Base-by-base conservation (phyloP, 2,797 vertebrate species). In the Carcharodon carcharias region DNA sequence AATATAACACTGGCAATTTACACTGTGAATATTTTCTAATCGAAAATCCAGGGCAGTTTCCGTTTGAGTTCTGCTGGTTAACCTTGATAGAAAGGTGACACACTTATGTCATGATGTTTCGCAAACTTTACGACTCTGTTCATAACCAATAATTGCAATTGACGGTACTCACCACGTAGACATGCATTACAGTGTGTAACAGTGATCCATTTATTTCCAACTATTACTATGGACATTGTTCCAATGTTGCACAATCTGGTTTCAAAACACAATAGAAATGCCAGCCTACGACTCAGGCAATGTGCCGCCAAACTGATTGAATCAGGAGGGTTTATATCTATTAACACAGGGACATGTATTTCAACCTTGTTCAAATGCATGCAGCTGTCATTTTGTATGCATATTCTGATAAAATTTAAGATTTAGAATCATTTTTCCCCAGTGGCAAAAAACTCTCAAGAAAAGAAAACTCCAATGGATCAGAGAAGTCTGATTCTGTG, bases 401-500 rank as follows among this genome's bases (percentile, higher is more conserved):
- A 12, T 67, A n/a, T 93, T 67, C 28, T 26, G 63, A 23, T 45
- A 45, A 63, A 93, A 23, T 40, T 67, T 45, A 93, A 26, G 45
- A 45, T 9, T 26, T 45, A 12, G n/a, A 67, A 93, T 65, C 61
- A 8, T 26, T 9, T 58, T n/a, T 63, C 11, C 63, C n/a, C 91
- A 93, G 3, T n/a, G n/a, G 63, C 18, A 26, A 93, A 93, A 56
- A 93, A 1, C 58, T 40, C 35, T 40, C 35, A 6, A 92, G 35
- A 40, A 93, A 67, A 65, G 35, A 40, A 67, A 18, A 18, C 61
- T 40, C 61, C 91, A 31, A 95, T 21, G 69, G 94, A 56, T 77
- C 67, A 77, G 69, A 50, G 45, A 63, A 28, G 50, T 58, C 69
- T 77, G 93, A 54, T 95, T 95, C 69, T 77, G 94, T 95, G 94